These are phyloP conservation scores for Tadarida brasiliensis DNA, from an alignment of 2,797 vertebrate species.

Conservation along the genomic window DNA sequence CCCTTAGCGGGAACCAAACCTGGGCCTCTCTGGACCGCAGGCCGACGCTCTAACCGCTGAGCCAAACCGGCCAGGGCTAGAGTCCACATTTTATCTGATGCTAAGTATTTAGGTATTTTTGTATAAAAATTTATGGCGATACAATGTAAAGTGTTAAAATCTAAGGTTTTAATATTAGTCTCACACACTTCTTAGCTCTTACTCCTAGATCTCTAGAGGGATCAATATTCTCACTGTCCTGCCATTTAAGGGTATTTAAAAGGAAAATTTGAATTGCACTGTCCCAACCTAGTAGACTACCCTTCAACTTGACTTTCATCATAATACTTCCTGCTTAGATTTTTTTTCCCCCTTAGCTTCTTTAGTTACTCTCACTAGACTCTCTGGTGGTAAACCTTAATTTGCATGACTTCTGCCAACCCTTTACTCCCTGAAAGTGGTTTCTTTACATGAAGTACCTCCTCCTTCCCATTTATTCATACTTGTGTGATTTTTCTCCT, in stretches of 20 bases:
- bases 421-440: not conserved
- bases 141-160: not conserved
- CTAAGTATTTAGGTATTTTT: constrained; percentile 19
- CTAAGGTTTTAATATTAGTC: not conserved
- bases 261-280: not conserved
- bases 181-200: not conserved
- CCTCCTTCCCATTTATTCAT: not conserved
- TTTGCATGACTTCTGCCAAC: not conserved
- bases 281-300: not conserved
- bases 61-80: not conserved
- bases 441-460: not conserved
- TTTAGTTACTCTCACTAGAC: not conserved
- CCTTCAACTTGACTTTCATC: not conserved
- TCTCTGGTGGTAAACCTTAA: not conserved
- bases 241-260: not conserved
- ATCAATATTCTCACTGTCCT: not conserved
- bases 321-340: not conserved
- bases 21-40: too few relatives aligned
- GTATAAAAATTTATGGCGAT: not conserved
- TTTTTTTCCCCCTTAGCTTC: not conserved
- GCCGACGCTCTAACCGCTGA: not conserved
- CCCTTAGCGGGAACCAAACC: too few relatives aligned
- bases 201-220: not conserved
- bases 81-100: not conserved
- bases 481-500: not conserved